These are phyloP conservation scores for Galemys pyrenaicus DNA, from an alignment of 2,113 vertebrate genomes.

Conservation along the genomic window DNA sequence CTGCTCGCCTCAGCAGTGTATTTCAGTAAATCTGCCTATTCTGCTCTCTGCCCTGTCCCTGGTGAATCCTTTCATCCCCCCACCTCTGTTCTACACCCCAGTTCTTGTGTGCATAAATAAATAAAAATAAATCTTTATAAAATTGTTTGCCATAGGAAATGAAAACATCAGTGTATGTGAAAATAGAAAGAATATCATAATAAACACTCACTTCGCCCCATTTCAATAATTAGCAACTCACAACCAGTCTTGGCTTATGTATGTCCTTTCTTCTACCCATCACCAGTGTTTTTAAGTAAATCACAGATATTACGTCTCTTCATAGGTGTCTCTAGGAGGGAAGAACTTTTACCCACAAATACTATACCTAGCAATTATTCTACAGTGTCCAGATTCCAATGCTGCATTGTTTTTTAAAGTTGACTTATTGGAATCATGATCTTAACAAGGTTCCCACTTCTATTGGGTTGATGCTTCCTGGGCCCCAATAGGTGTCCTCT, in stretches of 20 bases:
- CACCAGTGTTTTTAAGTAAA: neutral
- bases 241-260: neutral
- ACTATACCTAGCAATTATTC: neutral
- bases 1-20: too few relatives aligned
- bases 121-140: too few relatives aligned
- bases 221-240: neutral
- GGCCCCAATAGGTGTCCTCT: neutral
- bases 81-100: too few relatives aligned
- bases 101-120: too few relatives aligned
- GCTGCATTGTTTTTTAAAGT: neutral
- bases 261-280: neutral
- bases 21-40: too few relatives aligned
- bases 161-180: neutral
- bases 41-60: too few relatives aligned
- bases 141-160: slow-evolving; percentile 1
- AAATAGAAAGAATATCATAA: neutral
- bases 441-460: neutral
- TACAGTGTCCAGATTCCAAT: neutral
- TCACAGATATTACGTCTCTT: neutral
- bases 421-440: neutral
- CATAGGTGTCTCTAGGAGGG: neutral
- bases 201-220: neutral
- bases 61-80: too few relatives aligned
- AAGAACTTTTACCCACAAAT: neutral
- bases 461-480: neutral